phyloP scores from a whole-genome alignment of 1,140 invertebrate genomes.

The Dreissena polymorpha region DNA sequence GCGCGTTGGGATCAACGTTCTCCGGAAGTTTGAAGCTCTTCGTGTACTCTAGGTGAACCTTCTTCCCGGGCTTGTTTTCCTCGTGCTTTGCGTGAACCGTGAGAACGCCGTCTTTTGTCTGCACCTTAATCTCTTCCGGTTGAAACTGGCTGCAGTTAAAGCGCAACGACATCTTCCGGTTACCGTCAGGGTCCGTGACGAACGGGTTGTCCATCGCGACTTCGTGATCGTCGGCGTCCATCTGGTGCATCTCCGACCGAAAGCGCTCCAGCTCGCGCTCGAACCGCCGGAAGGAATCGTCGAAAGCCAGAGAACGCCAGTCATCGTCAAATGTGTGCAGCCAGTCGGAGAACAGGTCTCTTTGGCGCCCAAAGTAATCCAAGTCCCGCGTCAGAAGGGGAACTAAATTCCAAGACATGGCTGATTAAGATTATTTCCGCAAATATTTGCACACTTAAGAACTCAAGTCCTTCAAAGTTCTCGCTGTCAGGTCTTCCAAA shows the following conservation, averaged over 20 bases:
- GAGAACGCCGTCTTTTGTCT: conserved; percentile 70
- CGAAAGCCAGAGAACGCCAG: not conserved
- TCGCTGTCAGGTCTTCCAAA: too few species aligned
- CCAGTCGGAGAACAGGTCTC: conserved; percentile 33
- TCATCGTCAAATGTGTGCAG: conserved; percentile 26
- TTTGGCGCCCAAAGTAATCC: conserved; percentile 37
- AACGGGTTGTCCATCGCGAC: conserved; percentile 25
- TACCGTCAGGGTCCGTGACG: conserved; percentile 62
- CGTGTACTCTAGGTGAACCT: conserved; percentile 73
- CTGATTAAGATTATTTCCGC: not conserved
- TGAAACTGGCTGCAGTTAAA: conserved; percentile 75
- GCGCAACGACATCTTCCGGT: conserved; percentile 70
- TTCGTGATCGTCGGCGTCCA: not conserved
- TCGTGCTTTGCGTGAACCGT: conserved; percentile 72
- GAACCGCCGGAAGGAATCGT: conserved; percentile 26
- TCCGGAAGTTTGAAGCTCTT: conserved; percentile 72
- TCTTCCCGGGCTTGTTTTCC: conserved; percentile 66
- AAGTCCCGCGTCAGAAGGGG: conserved; percentile 14
- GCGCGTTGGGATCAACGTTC: conserved; percentile 71
- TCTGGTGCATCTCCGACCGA: conserved; percentile 10
- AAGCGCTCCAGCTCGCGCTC: conserved; percentile 31
- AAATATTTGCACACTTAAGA: too few species aligned
- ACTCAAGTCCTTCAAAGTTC: too few species aligned
- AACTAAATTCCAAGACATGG: conserved; percentile 29
- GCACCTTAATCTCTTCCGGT: conserved; percentile 75